Conservation (phyloP, 1,140 invertebrate species). For the Odontomachus brunneus region DNA sequence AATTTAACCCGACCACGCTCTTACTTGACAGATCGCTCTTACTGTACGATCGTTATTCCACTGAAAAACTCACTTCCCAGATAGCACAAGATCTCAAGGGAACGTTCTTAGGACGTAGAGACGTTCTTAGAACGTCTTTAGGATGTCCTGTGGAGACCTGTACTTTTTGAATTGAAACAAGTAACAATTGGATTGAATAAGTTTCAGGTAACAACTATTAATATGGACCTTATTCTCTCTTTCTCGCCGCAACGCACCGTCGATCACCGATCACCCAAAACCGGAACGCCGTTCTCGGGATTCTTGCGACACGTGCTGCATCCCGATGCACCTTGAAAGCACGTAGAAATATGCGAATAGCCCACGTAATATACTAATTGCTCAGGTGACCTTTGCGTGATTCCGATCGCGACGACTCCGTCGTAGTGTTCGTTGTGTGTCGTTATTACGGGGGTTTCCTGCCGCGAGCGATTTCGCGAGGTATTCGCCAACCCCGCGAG, state of each 20-base stretch:
- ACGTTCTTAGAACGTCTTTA: no score
- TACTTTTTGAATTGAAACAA: no score
- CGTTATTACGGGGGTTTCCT: slow-evolving; percentile 64
- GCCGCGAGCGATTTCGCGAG: slow-evolving; percentile 58
- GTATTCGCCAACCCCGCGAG: slow-evolving; percentile 43
- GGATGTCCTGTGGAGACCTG: no score
- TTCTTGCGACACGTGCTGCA: background rate
- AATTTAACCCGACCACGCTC: no score
- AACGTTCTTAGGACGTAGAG: no score
- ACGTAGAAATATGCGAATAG: slow-evolving; percentile 69
- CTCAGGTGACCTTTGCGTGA: slow-evolving; percentile 78
- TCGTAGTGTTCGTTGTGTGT: slow-evolving; percentile 52
- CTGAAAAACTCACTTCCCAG: no score
- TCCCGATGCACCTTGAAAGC: slow-evolving; percentile 54
- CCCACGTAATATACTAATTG: slow-evolving; percentile 72
- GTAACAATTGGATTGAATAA: no score
- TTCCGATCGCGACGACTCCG: slow-evolving; percentile 62
- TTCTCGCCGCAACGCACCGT: background rate
- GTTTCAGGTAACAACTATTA: no score
- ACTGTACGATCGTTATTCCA: no score
- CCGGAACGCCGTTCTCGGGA: slow-evolving; percentile 32
- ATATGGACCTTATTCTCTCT: background rate
- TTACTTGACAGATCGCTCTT: no score
- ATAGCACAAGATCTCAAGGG: no score
- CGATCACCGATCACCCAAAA: background rate